Evolutionary conservation across 2,888 invertebrate species (phyloP).

Genomic region (Terebella lapidaria): DNA sequence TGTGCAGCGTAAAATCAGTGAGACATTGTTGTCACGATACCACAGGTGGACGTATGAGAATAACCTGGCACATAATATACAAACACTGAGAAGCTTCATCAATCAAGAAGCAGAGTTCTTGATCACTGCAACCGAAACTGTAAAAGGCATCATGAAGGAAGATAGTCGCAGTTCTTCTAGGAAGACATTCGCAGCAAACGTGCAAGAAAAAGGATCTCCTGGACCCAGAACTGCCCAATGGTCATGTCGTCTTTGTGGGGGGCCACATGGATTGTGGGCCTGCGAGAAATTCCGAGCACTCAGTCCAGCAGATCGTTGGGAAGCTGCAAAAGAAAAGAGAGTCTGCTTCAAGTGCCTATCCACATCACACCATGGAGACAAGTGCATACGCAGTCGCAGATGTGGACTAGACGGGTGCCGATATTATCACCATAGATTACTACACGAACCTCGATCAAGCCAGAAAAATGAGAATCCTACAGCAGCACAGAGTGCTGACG

Average conservation of each 20-base stretch:
- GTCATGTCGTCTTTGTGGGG: not conserved
- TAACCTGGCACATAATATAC: not conserved
- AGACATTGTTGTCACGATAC: constrained; percentile 3
- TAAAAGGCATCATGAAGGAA: constrained; percentile 2
- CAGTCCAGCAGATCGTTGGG: constrained; percentile 8
- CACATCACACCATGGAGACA: not conserved
- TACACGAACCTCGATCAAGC: not conserved
- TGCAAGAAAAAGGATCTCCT: too few species aligned
- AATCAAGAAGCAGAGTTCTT: constrained; percentile 6
- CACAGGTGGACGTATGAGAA: constrained; percentile 8
- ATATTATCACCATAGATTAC: constrained; percentile 7
- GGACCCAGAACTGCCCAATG: too few species aligned
- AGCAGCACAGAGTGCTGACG: not conserved
- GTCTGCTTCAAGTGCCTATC: constrained; percentile 10
- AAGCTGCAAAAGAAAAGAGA: constrained; percentile 4
- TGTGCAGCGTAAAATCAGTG: constrained; percentile 7
- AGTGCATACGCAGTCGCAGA: not conserved
- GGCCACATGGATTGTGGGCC: constrained; percentile 7
- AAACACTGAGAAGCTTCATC: constrained; percentile 7
- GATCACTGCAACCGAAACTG: constrained; percentile 9
- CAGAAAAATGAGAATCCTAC: not conserved
- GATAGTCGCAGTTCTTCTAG: too few species aligned
- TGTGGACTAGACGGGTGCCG: constrained; percentile 11
- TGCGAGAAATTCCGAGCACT: constrained; percentile 6
- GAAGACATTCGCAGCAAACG: too few species aligned